A percentile compares a stretch with the other conserved stretches of the same genome.
These are phyloP conservation scores for Ornithoptera priamus DNA, from an alignment of 2,888 invertebrate species.

Conservation along the genomic window DNA sequence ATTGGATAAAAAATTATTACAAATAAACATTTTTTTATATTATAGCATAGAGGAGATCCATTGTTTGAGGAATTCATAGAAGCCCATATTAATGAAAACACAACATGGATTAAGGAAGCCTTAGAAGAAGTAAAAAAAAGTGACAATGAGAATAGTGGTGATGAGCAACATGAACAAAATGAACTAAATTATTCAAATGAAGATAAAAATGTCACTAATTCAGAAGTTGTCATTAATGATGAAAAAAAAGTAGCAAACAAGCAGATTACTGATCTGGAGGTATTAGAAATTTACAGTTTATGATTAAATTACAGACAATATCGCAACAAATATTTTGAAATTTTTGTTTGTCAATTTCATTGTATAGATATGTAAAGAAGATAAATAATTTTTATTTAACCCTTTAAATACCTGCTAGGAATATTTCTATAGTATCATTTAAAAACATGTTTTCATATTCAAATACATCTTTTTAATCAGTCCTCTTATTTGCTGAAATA, in stretches of 20 bases:
- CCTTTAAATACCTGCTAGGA: too few species aligned
- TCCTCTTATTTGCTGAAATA: too few species aligned
- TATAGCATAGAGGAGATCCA: conserved; percentile 91
- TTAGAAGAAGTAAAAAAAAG: conserved; percentile 55
- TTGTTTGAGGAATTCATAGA: conserved; percentile 93
- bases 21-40: neutral
- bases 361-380: too few species aligned
- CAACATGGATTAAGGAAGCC: conserved; percentile 66
- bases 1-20: neutral
- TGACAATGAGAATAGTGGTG: conserved; percentile 58
- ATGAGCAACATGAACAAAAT: conserved; percentile 48
- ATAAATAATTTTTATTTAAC: too few species aligned
- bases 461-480: too few species aligned
- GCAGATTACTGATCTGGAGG: conserved; percentile 88
- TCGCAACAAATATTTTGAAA: too few species aligned
- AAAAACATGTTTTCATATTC: too few species aligned
- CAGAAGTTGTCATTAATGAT: conserved; percentile 23
- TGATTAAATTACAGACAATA: too few species aligned
- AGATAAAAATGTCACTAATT: conserved; percentile 31
- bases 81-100: conserved; percentile 83
- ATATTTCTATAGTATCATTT: too few species aligned
- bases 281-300: conserved; percentile 38
- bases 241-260: conserved; percentile 83
- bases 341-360: too few species aligned
- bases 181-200: conserved; percentile 38